Base-by-base conservation (phyloP, 2,888 invertebrate species). In the Sericinus montela region DNA sequence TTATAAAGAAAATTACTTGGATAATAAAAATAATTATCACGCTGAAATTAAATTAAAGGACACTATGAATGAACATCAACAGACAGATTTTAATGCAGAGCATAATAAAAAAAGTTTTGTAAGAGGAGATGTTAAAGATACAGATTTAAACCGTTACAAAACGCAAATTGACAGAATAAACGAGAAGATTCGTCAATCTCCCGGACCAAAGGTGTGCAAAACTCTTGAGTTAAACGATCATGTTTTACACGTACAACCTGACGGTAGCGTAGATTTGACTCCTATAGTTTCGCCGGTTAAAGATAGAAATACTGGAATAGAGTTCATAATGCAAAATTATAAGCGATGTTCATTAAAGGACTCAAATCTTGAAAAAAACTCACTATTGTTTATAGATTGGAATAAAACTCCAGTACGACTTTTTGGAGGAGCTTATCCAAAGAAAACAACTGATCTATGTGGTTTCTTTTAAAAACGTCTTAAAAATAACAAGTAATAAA, bases 401-500 rank as follows among this genome's bases (percentile, higher is more conserved):
- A 91, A 88, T 34, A 90, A 87, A 58, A 93, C 93, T 1, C 92
- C 93, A 0, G 92, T 93, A 0, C 81, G 91, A 55, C 83, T 93
- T 0, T 93, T 93, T 62, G 93, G 93, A 13, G 93, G 93, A 5
- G 93, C 93, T 2, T 82, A 86, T 60, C 74, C 93, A 14, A 91
- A 90, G 64, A 90, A 83, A 56, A 91, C 91, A 0, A 80, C 85
- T 9, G 90, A 91, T 53, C 75, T 91, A 49, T 93, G 93, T 67
- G 91, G 91, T 1, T 80, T 88, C 54, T 91, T 91, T n/a, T 45
- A 37, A 9, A 11, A 10, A 41, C 2, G 9, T 15, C 15, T 3
- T 15, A 9, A 15, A 35, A 15, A 8, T 25, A 8, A 8, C 8
- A 8, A 1, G 8, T 5, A 25, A 25, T 25, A 25, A 25, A 25